phyloP scores from a whole-genome alignment of 1,140 invertebrate species.

The Drosophila sucinea region DNA sequence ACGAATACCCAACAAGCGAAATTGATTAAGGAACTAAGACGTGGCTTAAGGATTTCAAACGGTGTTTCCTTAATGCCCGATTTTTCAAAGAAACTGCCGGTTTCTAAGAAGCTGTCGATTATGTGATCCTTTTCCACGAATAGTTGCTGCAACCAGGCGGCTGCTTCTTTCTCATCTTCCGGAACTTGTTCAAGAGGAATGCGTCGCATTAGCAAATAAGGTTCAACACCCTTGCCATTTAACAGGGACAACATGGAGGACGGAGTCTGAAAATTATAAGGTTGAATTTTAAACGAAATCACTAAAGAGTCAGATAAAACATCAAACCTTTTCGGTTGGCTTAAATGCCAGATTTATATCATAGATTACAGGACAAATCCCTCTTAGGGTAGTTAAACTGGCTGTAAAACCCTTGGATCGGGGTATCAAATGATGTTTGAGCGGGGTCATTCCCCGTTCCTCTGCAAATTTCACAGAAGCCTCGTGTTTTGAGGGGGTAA shows the following conservation, averaged over 20 bases:
- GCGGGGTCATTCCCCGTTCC: constrained; percentile 91
- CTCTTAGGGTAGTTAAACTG: constrained; percentile 88
- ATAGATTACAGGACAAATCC: constrained; percentile 92
- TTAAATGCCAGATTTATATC: constrained; percentile 93
- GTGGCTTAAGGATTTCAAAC: constrained; percentile 84
- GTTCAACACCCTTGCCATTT: constrained; percentile 89
- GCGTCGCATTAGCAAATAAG: constrained; percentile 91
- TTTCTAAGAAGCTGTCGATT: constrained; percentile 91
- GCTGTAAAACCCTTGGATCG: constrained; percentile 95
- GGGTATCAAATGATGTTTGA: constrained; percentile 96
- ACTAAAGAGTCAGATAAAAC: constrained; percentile 62
- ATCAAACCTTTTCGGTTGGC: constrained; percentile 83
- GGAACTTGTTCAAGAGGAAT: constrained; percentile 93
- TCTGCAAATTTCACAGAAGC: constrained; percentile 94
- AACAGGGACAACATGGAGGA: constrained; percentile 93
- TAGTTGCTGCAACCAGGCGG: constrained; percentile 91
- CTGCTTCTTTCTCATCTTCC: constrained; percentile 89
- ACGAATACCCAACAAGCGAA: constrained; percentile 88
- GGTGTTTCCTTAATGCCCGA: constrained; percentile 88
- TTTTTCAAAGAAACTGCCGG: constrained; percentile 91
- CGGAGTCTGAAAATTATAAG: constrained; percentile 83
- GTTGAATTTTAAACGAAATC: not conserved
- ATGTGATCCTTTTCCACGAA: constrained; percentile 88
- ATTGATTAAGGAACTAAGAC: constrained; percentile 89
- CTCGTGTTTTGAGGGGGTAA: constrained; percentile 93